Base-by-base conservation (phyloP, 2,797 vertebrate genomes). In the Darevskia mixta region DNA sequence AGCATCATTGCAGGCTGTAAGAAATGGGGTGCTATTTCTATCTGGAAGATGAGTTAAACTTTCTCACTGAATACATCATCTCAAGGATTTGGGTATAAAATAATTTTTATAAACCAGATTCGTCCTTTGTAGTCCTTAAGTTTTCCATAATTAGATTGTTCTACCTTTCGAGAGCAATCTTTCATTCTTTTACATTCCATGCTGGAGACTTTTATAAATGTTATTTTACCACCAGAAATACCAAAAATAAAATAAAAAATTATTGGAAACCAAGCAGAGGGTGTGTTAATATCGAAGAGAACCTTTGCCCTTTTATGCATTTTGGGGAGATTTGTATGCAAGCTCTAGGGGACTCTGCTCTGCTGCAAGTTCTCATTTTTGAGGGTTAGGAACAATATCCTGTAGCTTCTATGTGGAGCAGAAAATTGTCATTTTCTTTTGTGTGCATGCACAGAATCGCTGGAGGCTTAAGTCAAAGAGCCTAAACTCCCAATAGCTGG, bases 321-420 rank as follows among this genome's bases (percentile, higher is more conserved):
- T 88, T 91, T 84, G 82, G 75, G 41, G 72, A 88, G 85, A 90
- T 79, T 85, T 83, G 10, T 71, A 81, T 81, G 58, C 83, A 82
- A 85, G 81, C 82, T 94, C 86, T 85, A 5, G 9, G 91, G 91
- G 49, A 25, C 84, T 92, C 91, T 72, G 85, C 91, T 91, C 87
- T 55, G 43, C 41, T 73, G 1, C 11, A 82, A 89, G 69, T 23
- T 69, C 61, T 86, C 79, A 83, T 93, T 81, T 92, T 66, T 35
- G 86, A 95, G 45, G 55, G 71, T 89, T 79, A 88, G 80, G 78
- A 94, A 90, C 88, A 89, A 94, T 93, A 95, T 86, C 82, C 79
- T 55, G 38, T 13, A 79, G 79, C 61, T 83, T 89, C 82, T 82
- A 29, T 87, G 29, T 79, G 55, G 86, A 78, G 80, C 79, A 86